These are phyloP conservation scores for Siniperca undulata DNA, from an alignment of 2,797 vertebrate genomes.

Conservation along the genomic window DNA sequence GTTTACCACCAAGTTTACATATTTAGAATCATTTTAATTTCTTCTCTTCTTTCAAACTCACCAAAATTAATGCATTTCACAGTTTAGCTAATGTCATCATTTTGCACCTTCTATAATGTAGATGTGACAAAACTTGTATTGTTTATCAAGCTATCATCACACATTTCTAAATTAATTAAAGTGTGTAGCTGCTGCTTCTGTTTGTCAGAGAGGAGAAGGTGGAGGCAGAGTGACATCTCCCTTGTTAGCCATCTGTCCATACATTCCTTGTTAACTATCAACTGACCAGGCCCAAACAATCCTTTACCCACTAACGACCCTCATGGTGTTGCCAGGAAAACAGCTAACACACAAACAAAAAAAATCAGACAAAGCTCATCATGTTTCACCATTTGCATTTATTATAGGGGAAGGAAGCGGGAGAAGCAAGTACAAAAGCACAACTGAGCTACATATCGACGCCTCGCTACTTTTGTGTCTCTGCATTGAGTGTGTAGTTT, in stretches of 20 bases:
- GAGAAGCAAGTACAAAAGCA: slow-evolving; percentile 74
- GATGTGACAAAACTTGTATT: too few species aligned
- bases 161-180: too few species aligned
- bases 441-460: slow-evolving; percentile 67
- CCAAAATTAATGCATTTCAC: too few species aligned
- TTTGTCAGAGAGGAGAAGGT: not conserved
- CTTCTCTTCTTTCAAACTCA: too few species aligned
- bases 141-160: too few species aligned
- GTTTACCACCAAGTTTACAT: too few species aligned
- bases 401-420: slow-evolving; percentile 60
- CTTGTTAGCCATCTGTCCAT: not conserved
- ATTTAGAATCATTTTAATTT: too few species aligned
- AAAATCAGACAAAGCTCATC: slow-evolving; percentile 1
- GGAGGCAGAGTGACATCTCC: not conserved
- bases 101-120: too few species aligned
- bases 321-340: not conserved
- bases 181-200: too few species aligned
- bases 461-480: slow-evolving; percentile 48
- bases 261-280: not conserved
- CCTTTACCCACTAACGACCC: not conserved
- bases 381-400: slow-evolving; percentile 65
- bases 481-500: slow-evolving; percentile 36
- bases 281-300: not conserved
- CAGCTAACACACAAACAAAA: slow-evolving; percentile 16
- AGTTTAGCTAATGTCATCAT: too few species aligned